A percentile compares a stretch with the other conserved stretches of the same genome.
Evolutionary conservation across 1,140 invertebrate genomes (phyloP).

Genomic region (Geopemphigus sp.): DNA sequence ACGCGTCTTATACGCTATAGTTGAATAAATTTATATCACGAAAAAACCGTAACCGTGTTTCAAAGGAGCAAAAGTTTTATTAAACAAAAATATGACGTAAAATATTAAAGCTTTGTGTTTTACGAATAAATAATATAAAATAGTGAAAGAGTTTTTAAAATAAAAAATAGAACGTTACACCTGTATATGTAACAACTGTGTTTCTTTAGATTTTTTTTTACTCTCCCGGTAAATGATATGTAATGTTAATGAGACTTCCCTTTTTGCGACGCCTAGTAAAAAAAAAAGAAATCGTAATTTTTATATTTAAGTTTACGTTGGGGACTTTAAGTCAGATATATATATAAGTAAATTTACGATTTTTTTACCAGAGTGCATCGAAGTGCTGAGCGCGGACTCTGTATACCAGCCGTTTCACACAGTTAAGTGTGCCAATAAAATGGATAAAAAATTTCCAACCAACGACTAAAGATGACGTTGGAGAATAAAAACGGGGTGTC

Average conservation of each 20-base stretch:
- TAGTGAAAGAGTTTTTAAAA: not conserved
- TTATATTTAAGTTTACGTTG: not conserved
- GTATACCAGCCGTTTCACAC: slow-evolving; percentile 8
- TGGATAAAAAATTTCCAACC: not conserved
- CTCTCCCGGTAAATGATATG: not conserved
- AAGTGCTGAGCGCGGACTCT: not conserved
- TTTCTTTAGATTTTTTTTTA: not conserved
- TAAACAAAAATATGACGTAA: not conserved
- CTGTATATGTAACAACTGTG: too few relatives aligned
- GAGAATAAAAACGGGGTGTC: not conserved
- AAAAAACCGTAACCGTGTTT: not conserved
- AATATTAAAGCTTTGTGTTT: slow-evolving; percentile 9
- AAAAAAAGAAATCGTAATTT: not conserved
- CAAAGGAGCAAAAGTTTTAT: slow-evolving; percentile 9
- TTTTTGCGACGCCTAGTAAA: not conserved
- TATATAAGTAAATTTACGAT: too few relatives aligned
- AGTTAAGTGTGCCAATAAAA: not conserved
- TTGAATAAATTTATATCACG: too few relatives aligned
- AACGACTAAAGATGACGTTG: not conserved
- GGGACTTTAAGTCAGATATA: too few relatives aligned
- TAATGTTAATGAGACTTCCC: not conserved
- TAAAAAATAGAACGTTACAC: too few relatives aligned
- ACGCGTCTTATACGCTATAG: too few relatives aligned
- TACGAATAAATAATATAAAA: not conserved
- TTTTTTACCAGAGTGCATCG: not conserved